Evolutionary conservation across 1,140 invertebrate species (phyloP).

Genomic region (Colletes gigas): DNA sequence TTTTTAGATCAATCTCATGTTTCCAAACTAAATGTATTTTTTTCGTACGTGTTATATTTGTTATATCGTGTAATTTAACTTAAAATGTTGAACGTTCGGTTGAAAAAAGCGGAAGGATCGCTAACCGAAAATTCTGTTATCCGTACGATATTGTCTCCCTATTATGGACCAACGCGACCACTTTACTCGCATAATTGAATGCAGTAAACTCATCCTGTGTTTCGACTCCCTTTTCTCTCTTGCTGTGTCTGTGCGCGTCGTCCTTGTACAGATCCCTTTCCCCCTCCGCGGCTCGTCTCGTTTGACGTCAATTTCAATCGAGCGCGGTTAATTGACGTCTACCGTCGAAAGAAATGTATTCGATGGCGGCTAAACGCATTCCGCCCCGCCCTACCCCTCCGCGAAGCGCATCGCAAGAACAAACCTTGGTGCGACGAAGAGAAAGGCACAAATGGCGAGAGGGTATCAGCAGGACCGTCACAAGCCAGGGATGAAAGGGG

Average conservation of each 20-base stretch:
- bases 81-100: no score
- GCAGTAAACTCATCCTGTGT: conserved; percentile 56
- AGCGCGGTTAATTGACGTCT: conserved; percentile 63
- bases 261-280: neutral
- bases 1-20: no score
- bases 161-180: conserved; percentile 46
- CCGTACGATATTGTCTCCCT: no score
- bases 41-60: no score
- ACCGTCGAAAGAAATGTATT: conserved; percentile 67
- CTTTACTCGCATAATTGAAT: conserved; percentile 66
- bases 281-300: conserved; percentile 19
- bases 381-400: conserved; percentile 23
- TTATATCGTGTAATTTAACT: no score
- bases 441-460: conserved; percentile 6
- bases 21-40: no score
- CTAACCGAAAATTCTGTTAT: no score
- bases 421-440: neutral
- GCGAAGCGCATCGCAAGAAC: conserved; percentile 1
- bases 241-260: neutral
- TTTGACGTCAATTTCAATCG: conserved; percentile 65
- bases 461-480: conserved; percentile 36
- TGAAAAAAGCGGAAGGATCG: no score
- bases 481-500: no score
- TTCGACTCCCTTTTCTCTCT: neutral
- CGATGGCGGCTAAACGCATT: conserved; percentile 65